Conservation (phyloP, 2,888 invertebrate species). For the Unio pictorum region DNA sequence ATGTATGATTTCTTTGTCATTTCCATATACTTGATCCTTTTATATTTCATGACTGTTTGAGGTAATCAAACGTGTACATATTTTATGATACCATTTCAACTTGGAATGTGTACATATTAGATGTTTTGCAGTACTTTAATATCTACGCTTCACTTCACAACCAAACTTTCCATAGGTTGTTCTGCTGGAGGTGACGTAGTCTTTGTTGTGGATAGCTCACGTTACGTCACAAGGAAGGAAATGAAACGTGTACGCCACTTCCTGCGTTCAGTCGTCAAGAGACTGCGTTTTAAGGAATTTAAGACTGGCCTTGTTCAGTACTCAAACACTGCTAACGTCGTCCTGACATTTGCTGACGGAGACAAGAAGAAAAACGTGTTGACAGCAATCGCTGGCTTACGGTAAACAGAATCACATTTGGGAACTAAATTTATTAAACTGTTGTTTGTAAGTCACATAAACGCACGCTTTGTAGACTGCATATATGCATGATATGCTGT, state of each 20-base stretch:
- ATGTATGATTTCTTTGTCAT: too few relatives aligned
- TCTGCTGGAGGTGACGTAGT: constrained; percentile 57
- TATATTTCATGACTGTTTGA: too few relatives aligned
- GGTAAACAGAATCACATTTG: constrained; percentile 28
- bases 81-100: too few relatives aligned
- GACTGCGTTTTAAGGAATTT: constrained; percentile 59
- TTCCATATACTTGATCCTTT: too few relatives aligned
- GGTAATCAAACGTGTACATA: too few relatives aligned
- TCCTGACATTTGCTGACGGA: constrained; percentile 44
- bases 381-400: constrained; percentile 50
- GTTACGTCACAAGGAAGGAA: constrained; percentile 56
- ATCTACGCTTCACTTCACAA: too few relatives aligned
- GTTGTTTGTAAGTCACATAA: too few relatives aligned
- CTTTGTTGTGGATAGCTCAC: constrained; percentile 63
- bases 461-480: too few relatives aligned
- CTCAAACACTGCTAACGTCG: constrained; percentile 43
- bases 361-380: constrained; percentile 48
- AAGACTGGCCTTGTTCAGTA: constrained; percentile 61
- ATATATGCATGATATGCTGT: too few relatives aligned
- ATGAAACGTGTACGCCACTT: constrained; percentile 55
- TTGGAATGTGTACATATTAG: too few relatives aligned
- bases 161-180: constrained; percentile 42
- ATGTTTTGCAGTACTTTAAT: too few relatives aligned
- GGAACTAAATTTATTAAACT: too few relatives aligned
- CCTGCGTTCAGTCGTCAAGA: constrained; percentile 51